Evolutionary conservation across 92 coral and sea anemone species (phyloP), one percentile per base, ranked within the genome.

Genomic region (Desmophyllum pertusum): DNA sequence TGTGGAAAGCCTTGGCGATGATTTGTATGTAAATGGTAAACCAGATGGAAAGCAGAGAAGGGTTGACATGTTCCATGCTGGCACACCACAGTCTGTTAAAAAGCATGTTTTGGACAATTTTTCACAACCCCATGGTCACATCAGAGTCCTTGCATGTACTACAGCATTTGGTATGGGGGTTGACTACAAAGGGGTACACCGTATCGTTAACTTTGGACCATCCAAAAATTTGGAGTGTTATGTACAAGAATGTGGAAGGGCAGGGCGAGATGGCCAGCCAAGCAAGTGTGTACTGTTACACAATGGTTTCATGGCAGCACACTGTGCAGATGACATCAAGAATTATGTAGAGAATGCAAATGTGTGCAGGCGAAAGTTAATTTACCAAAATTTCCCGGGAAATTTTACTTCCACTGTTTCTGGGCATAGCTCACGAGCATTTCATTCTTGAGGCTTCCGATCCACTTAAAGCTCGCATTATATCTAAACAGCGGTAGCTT

Each of bases 231-330:
- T 91, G 18, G 92, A 89, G 30, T 50, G 90, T 0, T 91, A 86
- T 79, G 77, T 94, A 1, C 90, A 94, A 81, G 92, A 91, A 62
- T 84, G 84, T 70, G 95, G 98, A 6, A 36, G 95, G 40, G 88
- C 91, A 35, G 92, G 94, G 3, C 62, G 92, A 59, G 94, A 91
- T 87, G 93, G 93, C 10, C n/a, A 53, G 25, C 89, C 39, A 53
- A 91, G 94, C 75, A 45, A 45, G 51, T 45, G 51, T 45, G 51
- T 45, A 45, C 11, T 45, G 51, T 45, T 45, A 8, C 51, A 45
- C 14, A 45, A 45, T 10, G 14, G 51, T 45, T 8, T 45, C 1
- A 45, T 45, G 51, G 51, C 51, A 45, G 51, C 11, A 3, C 51
- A 45, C 51, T 45, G 51, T 45, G 5, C 14, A 10, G 51, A 45